Conservation (phyloP, 2,797 vertebrate species). For the Smutsia gigantea region DNA sequence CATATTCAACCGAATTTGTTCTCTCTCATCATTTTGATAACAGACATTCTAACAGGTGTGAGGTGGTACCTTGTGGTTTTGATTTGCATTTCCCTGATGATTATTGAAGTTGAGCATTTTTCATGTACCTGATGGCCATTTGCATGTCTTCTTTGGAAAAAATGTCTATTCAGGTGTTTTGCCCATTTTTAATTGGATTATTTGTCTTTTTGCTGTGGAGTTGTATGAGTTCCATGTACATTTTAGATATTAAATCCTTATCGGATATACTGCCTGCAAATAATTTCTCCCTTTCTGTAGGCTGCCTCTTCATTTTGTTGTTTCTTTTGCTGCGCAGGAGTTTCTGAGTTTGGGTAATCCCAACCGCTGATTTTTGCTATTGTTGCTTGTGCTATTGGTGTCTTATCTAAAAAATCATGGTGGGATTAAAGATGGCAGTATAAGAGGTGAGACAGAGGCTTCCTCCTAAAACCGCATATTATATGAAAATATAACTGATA, state of each 20-base stretch:
- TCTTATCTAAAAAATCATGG: background rate
- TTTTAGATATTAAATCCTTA: background rate
- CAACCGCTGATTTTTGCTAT: background rate
- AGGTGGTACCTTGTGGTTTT: background rate
- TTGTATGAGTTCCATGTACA: background rate
- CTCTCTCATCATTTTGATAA: background rate
- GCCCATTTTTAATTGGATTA: background rate
- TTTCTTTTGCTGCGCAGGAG: background rate
- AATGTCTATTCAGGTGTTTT: background rate
- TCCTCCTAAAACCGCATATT: no score
- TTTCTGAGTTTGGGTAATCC: background rate
- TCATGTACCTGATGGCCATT: background rate
- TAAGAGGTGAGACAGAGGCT: no score
- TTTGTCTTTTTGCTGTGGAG: background rate
- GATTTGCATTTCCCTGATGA: background rate
- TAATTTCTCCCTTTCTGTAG: background rate
- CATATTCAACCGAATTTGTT: background rate
- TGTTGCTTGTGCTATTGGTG: no score
- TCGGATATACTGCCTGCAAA: background rate
- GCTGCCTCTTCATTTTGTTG: background rate
- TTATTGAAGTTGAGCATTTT: background rate
- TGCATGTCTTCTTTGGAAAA: background rate
- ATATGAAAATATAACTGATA: no score
- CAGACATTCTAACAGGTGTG: background rate
- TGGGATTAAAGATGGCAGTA: no score